Conservation (phyloP, 2,113 vertebrate species). For the Anhinga anhinga region DNA sequence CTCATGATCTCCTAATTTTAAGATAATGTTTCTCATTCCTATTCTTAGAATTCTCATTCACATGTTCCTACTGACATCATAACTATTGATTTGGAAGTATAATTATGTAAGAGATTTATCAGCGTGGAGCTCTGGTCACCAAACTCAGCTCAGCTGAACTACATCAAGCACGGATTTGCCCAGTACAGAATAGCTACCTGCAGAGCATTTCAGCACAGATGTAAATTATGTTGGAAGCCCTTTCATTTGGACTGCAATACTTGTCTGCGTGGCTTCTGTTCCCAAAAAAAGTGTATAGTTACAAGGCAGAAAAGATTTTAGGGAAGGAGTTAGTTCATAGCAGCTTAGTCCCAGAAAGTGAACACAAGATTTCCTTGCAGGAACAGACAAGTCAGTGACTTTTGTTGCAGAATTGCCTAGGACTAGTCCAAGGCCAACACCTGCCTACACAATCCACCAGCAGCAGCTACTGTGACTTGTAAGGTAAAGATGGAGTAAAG, state of each 20-base stretch:
- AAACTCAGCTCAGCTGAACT: neutral
- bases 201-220: neutral
- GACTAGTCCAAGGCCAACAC: neutral
- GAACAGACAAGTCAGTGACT: neutral
- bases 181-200: neutral
- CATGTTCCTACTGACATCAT: neutral
- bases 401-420: neutral
- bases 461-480: neutral
- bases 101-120: neutral
- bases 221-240: neutral
- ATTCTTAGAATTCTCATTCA: neutral
- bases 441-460: neutral
- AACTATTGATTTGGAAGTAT: neutral
- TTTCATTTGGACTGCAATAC: neutral
- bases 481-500: neutral
- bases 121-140: neutral
- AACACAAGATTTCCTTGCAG: neutral
- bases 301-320: neutral
- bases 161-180: neutral
- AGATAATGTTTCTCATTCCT: neutral
- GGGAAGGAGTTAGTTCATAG: neutral
- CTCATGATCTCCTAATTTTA: neutral
- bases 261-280: neutral
- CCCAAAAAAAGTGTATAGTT: neutral
- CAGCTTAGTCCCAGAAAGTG: neutral